Base-by-base conservation (phyloP, 2,888 invertebrate species). In the Muschampia plurimacula region DNA sequence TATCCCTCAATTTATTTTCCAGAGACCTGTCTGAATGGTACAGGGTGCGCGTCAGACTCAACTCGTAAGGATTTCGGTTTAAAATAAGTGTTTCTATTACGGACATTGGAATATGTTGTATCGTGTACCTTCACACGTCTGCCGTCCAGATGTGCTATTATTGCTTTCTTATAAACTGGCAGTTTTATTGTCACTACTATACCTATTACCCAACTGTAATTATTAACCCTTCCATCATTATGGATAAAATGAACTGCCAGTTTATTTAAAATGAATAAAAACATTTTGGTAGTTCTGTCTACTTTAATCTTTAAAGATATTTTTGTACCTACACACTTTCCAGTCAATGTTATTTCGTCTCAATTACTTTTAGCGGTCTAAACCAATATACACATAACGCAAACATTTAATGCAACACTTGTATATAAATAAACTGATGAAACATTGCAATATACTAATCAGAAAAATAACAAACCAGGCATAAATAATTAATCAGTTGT, bases 11-110 rank as follows among this genome's bases (percentile, higher is more conserved):
- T 94, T 94, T 95, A 88, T 95, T 93, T 95, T 95, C 86, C 95
- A 95, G 95, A 95, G 95, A 95, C 94, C 96, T 97, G 94, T 96
- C 96, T 93, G 96, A 97, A 95, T 96, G 96, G 96, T 97, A 96
- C 96, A 96, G 96, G 96, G 96, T 97, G 95, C 97, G 96, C 96
- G 96, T 97, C 95, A 96, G 97, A 96, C 95, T 97, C 93, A 97
- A 96, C 95, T 96, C 97, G 97, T 97, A 97, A 97, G 97, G 95
- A 93, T 88, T 87, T 91, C 87, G 86, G 91, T 90, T 90, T 85
- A 91, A 88, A 91, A 90, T 90, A 90, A 91, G 91, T 93, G 91
- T 92, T 89, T 90, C 88, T 91, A 85, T 89, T 90, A 89, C 86
- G 86, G 86, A 89, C 83, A 91, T 90, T 89, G 84, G 88, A 80